Conservation (phyloP, 2,888 invertebrate species). For the Chironomus tentans region DNA sequence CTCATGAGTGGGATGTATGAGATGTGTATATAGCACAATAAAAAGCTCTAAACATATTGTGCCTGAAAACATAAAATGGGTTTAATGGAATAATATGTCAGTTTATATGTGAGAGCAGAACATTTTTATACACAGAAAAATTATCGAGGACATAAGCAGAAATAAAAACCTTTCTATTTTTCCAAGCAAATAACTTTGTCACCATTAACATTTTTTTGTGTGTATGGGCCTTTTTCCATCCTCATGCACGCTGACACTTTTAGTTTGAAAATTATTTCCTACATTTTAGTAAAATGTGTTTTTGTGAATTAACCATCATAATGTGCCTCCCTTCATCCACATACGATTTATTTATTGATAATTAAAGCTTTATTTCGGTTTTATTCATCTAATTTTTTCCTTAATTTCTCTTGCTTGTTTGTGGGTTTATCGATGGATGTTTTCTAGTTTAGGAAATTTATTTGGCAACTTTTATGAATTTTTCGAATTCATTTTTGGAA, state of each 20-base stretch:
- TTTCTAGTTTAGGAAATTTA: too few species aligned
- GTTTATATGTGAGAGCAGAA: background rate
- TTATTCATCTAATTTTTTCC: too few species aligned
- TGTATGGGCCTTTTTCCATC: background rate
- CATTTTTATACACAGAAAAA: too few species aligned
- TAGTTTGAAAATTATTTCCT: too few species aligned
- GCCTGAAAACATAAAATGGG: background rate
- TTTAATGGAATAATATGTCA: conserved; percentile 10
- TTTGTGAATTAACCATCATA: background rate
- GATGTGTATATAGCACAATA: background rate
- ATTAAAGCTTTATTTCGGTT: background rate
- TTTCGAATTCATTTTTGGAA: too few species aligned
- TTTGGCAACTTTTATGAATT: too few species aligned
- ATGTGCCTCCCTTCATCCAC: background rate
- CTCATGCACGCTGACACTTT: too few species aligned
- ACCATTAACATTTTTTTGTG: background rate
- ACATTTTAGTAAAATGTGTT: too few species aligned
- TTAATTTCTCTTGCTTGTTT: too few species aligned
- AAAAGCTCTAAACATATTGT: background rate
- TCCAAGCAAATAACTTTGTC: background rate
- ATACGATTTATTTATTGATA: background rate
- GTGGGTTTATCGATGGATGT: too few species aligned
- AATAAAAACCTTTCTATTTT: background rate
- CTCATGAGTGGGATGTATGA: too few species aligned
- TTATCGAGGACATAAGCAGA: too few species aligned